These are phyloP conservation scores for Acipenser ruthenus DNA, from an alignment of 2,797 vertebrate genomes.

Conservation along the genomic window DNA sequence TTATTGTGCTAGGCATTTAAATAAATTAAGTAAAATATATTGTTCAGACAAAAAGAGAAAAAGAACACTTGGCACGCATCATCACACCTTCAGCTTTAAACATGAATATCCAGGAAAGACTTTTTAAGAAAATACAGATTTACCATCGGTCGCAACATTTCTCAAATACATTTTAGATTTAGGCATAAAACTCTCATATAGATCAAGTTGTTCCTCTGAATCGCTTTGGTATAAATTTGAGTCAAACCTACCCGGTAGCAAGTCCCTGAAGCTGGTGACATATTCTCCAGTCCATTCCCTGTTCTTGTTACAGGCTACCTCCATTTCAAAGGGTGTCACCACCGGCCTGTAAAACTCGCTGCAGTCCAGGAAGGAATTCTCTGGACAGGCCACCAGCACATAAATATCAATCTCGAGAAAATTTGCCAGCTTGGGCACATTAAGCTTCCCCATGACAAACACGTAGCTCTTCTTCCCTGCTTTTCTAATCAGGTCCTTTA, in stretches of 20 bases:
- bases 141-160: too few species aligned
- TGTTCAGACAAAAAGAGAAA: too few species aligned
- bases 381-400: slow-evolving; percentile 83
- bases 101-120: too few species aligned
- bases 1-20: too few species aligned
- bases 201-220: too few species aligned
- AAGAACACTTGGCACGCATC: too few species aligned
- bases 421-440: slow-evolving; percentile 88
- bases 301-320: slow-evolving; percentile 85
- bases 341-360: slow-evolving; percentile 73
- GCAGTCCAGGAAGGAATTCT: slow-evolving; percentile 79
- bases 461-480: slow-evolving; percentile 88
- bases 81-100: too few species aligned
- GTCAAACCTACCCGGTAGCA: slow-evolving; percentile 74
- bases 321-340: slow-evolving; percentile 87
- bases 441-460: slow-evolving; percentile 86
- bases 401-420: slow-evolving; percentile 89
- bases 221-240: too few species aligned
- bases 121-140: too few species aligned
- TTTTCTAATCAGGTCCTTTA: slow-evolving; percentile 59
- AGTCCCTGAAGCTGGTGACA: slow-evolving; percentile 77
- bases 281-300: slow-evolving; percentile 77
- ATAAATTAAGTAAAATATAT: too few species aligned
- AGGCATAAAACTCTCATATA: too few species aligned
- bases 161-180: too few species aligned